Conservation (phyloP, 2,888 invertebrate genomes). For the Heteromurus nitidus region DNA sequence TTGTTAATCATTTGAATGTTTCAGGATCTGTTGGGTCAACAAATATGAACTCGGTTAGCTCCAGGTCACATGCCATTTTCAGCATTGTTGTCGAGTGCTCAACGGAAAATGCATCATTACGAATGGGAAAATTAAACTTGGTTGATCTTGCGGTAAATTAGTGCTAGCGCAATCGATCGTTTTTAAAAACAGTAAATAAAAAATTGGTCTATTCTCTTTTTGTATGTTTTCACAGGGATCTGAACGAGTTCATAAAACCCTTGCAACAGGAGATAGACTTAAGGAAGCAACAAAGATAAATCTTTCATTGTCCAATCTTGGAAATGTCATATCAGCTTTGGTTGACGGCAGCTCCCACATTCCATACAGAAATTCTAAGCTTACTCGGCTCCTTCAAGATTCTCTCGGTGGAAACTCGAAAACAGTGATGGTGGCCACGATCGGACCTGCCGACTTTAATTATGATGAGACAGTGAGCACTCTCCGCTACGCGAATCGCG, state of each 20-base stretch:
- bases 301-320: conserved; percentile 95
- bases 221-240: conserved; percentile 80
- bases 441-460: conserved; percentile 96
- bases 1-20: background rate
- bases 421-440: conserved; percentile 96
- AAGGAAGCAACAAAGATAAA: conserved; percentile 92
- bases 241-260: conserved; percentile 97
- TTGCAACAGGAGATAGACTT: conserved; percentile 92
- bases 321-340: conserved; percentile 98
- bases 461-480: conserved; percentile 98
- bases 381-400: conserved; percentile 95
- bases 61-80: conserved; percentile 98
- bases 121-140: conserved; percentile 97
- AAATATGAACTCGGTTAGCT: conserved; percentile 97
- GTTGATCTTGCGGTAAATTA: conserved; percentile 79
- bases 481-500: conserved; percentile 95
- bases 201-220: background rate
- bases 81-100: conserved; percentile 98
- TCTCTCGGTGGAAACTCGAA: conserved; percentile 97
- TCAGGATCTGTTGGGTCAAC: conserved; percentile 87
- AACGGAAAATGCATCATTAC: conserved; percentile 76
- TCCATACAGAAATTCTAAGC: conserved; percentile 97
- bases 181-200: too few relatives aligned
- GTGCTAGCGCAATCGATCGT: background rate
- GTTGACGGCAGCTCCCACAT: conserved; percentile 99